A percentile compares a stretch with the other conserved stretches of the same genome.
Conservation (phyloP, 2,113 vertebrate species). For the Dipodomys merriami region DNA sequence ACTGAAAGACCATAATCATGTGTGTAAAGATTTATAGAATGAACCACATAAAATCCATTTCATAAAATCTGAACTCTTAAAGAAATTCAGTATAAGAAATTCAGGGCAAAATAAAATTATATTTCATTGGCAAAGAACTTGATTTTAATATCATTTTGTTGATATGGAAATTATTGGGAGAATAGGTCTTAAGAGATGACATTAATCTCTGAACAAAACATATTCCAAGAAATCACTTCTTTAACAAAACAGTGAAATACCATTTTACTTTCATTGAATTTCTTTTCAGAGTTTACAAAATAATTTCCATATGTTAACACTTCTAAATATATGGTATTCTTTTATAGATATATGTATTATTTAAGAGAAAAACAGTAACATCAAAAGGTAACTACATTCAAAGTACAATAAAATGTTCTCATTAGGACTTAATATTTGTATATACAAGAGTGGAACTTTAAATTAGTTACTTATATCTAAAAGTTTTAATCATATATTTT, state of each 20-base stretch:
- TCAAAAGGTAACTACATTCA: background rate
- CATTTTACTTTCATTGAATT: background rate
- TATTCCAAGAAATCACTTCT: no score
- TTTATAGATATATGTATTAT: background rate
- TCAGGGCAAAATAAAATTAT: no score
- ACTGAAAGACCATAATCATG: background rate
- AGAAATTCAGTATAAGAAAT: no score
- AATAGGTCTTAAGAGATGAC: no score
- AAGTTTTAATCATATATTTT: background rate
- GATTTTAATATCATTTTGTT: no score
- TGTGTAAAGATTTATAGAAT: background rate
- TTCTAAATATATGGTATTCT: background rate
- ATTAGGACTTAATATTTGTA: background rate
- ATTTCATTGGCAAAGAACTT: no score
- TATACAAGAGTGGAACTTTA: background rate
- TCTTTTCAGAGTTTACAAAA: slow-evolving; percentile 9
- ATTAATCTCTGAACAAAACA: no score
- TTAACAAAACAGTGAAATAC: background rate
- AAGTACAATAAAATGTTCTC: background rate
- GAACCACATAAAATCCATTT: background rate
- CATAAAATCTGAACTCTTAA: no score
- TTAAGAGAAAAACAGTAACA: background rate
- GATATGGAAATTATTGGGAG: no score
- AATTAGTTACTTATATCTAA: background rate
- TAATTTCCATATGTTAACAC: background rate